These are phyloP conservation scores for Archilochus colubris DNA, from an alignment of 2,113 vertebrate species.

Conservation along the genomic window DNA sequence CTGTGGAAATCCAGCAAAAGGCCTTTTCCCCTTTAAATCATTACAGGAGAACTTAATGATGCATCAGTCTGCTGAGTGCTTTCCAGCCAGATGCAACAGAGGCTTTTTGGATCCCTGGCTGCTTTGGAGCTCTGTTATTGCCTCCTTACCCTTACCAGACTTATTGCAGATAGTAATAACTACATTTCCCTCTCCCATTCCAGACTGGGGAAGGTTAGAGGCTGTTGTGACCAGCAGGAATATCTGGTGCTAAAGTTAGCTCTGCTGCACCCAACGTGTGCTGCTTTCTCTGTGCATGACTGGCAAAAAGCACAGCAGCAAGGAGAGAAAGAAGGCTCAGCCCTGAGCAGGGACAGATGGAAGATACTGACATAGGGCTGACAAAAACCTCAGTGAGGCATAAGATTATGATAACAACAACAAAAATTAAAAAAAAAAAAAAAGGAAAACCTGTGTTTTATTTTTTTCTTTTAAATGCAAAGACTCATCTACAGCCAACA, in stretches of 20 bases:
- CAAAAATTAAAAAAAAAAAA: not conserved
- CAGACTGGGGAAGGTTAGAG: not conserved
- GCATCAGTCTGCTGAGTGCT: not conserved
- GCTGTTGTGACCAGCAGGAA: not conserved
- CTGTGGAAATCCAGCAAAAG: slow-evolving; percentile 56
- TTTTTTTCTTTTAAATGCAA: not conserved
- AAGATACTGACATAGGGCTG: not conserved
- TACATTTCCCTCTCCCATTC: not conserved
- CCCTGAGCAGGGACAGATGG: not conserved
- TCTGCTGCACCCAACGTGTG: not conserved
- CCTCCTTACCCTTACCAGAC: not conserved
- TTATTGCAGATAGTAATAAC: not conserved
- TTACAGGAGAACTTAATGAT: slow-evolving; percentile 33
- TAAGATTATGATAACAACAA: not conserved
- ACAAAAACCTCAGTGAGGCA: not conserved
- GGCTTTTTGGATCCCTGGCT: not conserved
- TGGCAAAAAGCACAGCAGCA: not conserved
- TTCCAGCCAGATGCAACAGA: slow-evolving; percentile 16
- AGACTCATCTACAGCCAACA: not conserved
- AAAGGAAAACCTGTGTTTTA: not conserved
- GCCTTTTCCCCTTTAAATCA: slow-evolving; percentile 55
- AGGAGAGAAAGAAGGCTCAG: not conserved
- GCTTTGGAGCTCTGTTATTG: slow-evolving; percentile 6
- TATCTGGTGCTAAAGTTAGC: not conserved
- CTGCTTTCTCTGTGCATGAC: not conserved